These are phyloP conservation scores for Acanthopagrus latus DNA, from an alignment of 2,797 vertebrate genomes.

Conservation along the genomic window DNA sequence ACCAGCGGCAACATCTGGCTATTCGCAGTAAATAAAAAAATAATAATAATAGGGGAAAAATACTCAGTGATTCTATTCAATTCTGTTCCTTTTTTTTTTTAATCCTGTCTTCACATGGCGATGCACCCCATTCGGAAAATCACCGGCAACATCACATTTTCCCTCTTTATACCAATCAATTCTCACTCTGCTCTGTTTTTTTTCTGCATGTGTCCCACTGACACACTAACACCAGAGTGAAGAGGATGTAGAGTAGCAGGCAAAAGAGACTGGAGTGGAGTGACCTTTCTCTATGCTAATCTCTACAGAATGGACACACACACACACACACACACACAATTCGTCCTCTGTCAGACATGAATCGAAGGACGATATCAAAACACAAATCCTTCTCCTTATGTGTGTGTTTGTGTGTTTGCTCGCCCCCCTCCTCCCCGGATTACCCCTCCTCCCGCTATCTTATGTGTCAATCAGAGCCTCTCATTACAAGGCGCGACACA, in stretches of 20 bases:
- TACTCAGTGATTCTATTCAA: neutral
- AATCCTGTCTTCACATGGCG: conserved; percentile 14
- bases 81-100: neutral
- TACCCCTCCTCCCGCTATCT: conserved; percentile 55
- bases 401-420: neutral
- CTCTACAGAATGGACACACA: conserved; percentile 47
- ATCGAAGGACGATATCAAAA: conserved; percentile 60
- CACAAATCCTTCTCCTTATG: conserved; percentile 42
- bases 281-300: conserved; percentile 78
- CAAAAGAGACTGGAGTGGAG: conserved; percentile 57
- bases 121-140: neutral
- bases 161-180: conserved; percentile 57
- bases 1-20: conserved; percentile 12
- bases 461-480: conserved; percentile 68
- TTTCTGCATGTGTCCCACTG: conserved; percentile 73
- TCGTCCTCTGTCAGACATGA: conserved; percentile 44
- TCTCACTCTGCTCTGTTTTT: conserved; percentile 18
- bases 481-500: conserved; percentile 65
- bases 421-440: conserved; percentile 40
- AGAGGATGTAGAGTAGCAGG: conserved; percentile 60
- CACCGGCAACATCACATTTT: conserved; percentile 7
- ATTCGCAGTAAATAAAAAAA: neutral
- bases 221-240: conserved; percentile 77
- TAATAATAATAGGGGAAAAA: neutral
- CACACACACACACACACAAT: conserved; percentile 24